A percentile compares a stretch with the other conserved stretches of the same genome.
These are phyloP conservation scores for Danio tinwini DNA, from an alignment of 2,797 vertebrate genomes.

Conservation along the genomic window DNA sequence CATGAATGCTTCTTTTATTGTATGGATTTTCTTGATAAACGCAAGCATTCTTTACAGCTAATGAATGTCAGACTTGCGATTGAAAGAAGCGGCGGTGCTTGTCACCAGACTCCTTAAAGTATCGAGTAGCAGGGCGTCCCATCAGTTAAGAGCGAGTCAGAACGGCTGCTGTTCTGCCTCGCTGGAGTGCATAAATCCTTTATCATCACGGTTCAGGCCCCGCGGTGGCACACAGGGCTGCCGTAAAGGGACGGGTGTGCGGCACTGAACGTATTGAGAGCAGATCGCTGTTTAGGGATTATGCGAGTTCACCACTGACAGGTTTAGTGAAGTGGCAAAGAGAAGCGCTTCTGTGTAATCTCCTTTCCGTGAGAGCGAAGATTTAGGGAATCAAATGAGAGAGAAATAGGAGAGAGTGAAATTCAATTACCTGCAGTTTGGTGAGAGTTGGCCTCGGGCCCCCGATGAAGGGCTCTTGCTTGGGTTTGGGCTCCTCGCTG, in stretches of 20 bases:
- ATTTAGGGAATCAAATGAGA: constrained; percentile 12
- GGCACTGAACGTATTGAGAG: constrained; percentile 30
- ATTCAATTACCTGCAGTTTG: constrained; percentile 88
- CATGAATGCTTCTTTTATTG: neutral
- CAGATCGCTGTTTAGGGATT: constrained; percentile 43
- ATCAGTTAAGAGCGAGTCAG: constrained; percentile 57
- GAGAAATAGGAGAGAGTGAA: constrained; percentile 40
- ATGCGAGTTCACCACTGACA: constrained; percentile 45
- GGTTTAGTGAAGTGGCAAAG: constrained; percentile 53
- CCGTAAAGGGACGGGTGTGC: constrained; percentile 41
- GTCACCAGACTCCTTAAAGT: constrained; percentile 46
- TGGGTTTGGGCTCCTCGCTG: constrained; percentile 63
- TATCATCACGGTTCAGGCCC: constrained; percentile 51
- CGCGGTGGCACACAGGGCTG: constrained; percentile 40
- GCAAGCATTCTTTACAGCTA: constrained; percentile 14
- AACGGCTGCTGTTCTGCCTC: constrained; percentile 66
- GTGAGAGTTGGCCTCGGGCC: constrained; percentile 95
- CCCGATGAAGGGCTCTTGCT: constrained; percentile 82
- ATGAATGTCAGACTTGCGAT: neutral
- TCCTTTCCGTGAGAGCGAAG: neutral
- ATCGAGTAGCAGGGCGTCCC: constrained; percentile 41
- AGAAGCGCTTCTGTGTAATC: constrained; percentile 48
- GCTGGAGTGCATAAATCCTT: constrained; percentile 61
- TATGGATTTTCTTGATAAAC: neutral
- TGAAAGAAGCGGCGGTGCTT: constrained; percentile 8